Evolutionary conservation across 2,797 vertebrate genomes (phyloP), one percentile per base, ranked within the genome.

Genomic region (Triplophysa yarkandensis): DNA sequence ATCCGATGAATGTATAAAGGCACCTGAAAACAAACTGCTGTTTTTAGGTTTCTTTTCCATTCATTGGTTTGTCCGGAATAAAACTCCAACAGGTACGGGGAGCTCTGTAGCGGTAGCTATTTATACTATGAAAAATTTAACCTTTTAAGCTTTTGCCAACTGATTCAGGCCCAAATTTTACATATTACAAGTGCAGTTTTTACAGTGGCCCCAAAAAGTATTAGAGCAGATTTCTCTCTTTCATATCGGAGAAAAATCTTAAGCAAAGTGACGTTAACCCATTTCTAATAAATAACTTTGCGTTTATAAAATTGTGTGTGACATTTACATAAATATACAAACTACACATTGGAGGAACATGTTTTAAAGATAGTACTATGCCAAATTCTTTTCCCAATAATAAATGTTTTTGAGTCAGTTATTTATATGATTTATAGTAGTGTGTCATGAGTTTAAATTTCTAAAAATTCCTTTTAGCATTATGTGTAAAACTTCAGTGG

Each of bases 81-180:
- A 70, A 85, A 87, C 87, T 90, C 89, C 87, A 85, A 77, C 80
- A 87, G 90, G 89, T 89, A 87, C 89, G 87, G 90, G 91, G 90
- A 91, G 92, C 92, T 92, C 91, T 90, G 88, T 87, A 87, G 86
- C 85, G 74, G 76, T 86, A 71, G 87, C 85, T 85, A 78, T 41
- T 78, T 67, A 75, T 10, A 75, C 80, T 71, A 81, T 77, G 73
- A 79, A 80, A 52, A 46, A 52, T 71, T 52, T 30, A 76, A 21
- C 16, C 10, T 25, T 25, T 50, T 74, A 14, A 19, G 27, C 14
- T 14, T 74, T 55, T 74, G 46, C 8, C n/a, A 44, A 48, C 48
- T 73, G 61, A 55, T 64, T 30, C 13, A 32, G n/a, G 11, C n/a
- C 54, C 25, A 25, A 48, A 25, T 55, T 27, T 55, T 28, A 27